Evolutionary conservation across 2,797 vertebrate species (phyloP).

Genomic region (Danio aesculapii): DNA sequence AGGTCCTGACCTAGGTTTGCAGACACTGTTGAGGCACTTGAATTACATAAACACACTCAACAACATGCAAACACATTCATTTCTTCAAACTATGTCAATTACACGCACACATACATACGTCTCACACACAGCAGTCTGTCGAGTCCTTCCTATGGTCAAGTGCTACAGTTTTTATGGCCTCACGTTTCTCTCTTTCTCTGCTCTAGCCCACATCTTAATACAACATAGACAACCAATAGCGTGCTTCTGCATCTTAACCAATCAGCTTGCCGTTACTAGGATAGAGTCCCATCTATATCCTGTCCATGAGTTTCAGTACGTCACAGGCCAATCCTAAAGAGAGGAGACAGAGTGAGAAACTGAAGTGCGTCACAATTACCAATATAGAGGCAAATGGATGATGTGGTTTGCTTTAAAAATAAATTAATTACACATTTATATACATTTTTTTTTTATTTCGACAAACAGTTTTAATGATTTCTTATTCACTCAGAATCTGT

Average conservation of each 20-base stretch:
- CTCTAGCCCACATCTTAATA: slow-evolving; percentile 50
- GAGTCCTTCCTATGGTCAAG: slow-evolving; percentile 29
- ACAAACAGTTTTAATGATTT: slow-evolving; percentile 33
- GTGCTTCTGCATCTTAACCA: slow-evolving; percentile 54
- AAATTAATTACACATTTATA: slow-evolving; percentile 9
- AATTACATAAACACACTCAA: slow-evolving; percentile 2
- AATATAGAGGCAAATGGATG: slow-evolving; percentile 32
- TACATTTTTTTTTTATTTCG: slow-evolving; percentile 27
- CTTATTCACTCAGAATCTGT: slow-evolving; percentile 23
- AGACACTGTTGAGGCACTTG: neutral
- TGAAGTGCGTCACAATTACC: slow-evolving; percentile 52
- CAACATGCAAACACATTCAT: slow-evolving; percentile 1
- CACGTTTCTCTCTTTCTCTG: slow-evolving; percentile 46
- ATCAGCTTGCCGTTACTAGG: slow-evolving; percentile 66
- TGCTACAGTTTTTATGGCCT: slow-evolving; percentile 58
- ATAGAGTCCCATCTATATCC: slow-evolving; percentile 62
- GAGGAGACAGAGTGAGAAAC: slow-evolving; percentile 31
- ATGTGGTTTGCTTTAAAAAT: slow-evolving; percentile 17
- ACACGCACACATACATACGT: neutral
- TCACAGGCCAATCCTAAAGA: slow-evolving; percentile 53
- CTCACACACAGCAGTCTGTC: neutral
- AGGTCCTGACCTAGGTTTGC: slow-evolving; percentile 1
- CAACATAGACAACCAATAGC: slow-evolving; percentile 62
- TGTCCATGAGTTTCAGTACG: slow-evolving; percentile 59
- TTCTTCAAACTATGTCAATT: neutral